These are phyloP conservation scores for Folsomia candida DNA, from an alignment of 2,888 invertebrate species.

Conservation along the genomic window DNA sequence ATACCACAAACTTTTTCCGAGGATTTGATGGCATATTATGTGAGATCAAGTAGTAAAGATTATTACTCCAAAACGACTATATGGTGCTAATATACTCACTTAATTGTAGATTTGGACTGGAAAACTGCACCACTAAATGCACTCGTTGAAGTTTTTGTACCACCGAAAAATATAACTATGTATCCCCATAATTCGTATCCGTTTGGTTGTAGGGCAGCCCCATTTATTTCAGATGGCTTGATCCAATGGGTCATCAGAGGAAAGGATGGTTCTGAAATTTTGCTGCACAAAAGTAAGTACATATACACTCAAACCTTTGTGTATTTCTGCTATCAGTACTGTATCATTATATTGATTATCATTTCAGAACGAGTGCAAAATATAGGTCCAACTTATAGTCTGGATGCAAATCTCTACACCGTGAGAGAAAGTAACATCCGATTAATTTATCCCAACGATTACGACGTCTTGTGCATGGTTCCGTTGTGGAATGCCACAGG, in stretches of 20 bases:
- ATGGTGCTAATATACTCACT: too few species aligned
- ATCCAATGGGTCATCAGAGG: constrained; percentile 40
- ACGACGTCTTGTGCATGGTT: constrained; percentile 35
- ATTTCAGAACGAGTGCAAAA: constrained; percentile 31
- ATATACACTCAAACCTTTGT: too few species aligned
- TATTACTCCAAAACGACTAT: too few species aligned
- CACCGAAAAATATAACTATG: constrained; percentile 28
- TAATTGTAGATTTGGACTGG: constrained; percentile 33
- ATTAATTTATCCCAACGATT: constrained; percentile 41
- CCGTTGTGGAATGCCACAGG: constrained; percentile 37
- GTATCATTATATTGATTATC: neutral
- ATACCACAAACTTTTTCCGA: constrained; percentile 30
- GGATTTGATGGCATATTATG: constrained; percentile 38
- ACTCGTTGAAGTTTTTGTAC: constrained; percentile 27
- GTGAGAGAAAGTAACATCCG: constrained; percentile 38
- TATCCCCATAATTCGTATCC: constrained; percentile 38
- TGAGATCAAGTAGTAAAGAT: too few species aligned
- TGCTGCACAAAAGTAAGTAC: constrained; percentile 36
- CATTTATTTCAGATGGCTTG: constrained; percentile 38
- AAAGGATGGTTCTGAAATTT: constrained; percentile 40
- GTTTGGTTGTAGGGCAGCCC: constrained; percentile 32
- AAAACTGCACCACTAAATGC: constrained; percentile 30
- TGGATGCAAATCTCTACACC: constrained; percentile 29
- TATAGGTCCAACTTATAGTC: constrained; percentile 13
- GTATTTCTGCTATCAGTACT: neutral